A percentile compares a stretch with the other conserved stretches of the same genome.
phyloP scores from a whole-genome alignment of 2,888 invertebrate genomes.

The Vannuccia rotundouncinata region DNA sequence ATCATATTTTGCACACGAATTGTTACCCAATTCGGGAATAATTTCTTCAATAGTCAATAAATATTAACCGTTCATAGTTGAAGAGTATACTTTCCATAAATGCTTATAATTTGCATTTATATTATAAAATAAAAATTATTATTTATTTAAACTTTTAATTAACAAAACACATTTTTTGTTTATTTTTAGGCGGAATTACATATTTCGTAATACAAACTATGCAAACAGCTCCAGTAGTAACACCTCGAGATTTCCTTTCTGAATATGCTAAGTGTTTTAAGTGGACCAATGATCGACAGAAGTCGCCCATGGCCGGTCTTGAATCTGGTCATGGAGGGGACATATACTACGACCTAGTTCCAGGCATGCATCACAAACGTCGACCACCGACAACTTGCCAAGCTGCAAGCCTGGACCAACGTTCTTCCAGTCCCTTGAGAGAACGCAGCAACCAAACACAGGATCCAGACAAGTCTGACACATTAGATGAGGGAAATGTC shows the following conservation, averaged over 20 bases:
- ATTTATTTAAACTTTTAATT: no score
- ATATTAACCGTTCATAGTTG: no score
- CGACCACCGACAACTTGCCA: neutral
- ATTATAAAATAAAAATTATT: no score
- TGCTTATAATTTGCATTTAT: no score
- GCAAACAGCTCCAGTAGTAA: no score
- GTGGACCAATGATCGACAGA: neutral
- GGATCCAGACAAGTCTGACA: neutral
- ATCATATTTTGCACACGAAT: no score
- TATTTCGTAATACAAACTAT: no score
- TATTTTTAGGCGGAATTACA: no score
- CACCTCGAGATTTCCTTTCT: neutral
- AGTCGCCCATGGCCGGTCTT: neutral
- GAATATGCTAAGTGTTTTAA: neutral
- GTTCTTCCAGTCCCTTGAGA: neutral
- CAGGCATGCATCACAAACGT: conserved; percentile 7
- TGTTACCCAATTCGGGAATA: no score
- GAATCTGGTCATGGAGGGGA: neutral
- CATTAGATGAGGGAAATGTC: neutral
- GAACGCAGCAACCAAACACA: neutral
- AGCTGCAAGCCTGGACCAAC: neutral
- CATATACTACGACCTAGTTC: neutral
- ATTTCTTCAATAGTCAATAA: no score
- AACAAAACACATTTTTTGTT: no score
- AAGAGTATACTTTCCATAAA: no score